These are phyloP conservation scores for Epicampocera succincta DNA, from an alignment of 2,888 invertebrate species.

Conservation along the genomic window DNA sequence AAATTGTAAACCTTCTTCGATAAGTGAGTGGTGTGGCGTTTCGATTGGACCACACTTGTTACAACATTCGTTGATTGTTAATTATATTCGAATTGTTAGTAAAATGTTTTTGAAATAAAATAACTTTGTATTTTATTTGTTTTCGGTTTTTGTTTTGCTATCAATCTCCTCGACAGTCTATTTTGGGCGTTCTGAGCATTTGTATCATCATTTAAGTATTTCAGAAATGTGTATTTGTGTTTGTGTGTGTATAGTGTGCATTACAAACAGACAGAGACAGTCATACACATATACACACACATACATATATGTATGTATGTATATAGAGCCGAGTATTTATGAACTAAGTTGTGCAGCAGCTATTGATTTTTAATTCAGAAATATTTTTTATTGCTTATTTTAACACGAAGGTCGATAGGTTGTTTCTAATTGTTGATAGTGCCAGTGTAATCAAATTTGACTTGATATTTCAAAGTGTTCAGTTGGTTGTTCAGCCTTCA, in stretches of 20 bases:
- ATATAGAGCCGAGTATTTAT: too few relatives aligned
- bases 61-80: slow-evolving; percentile 33
- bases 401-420: slow-evolving; percentile 56
- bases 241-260: too few relatives aligned
- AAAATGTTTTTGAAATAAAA: slow-evolving; percentile 7
- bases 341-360: slow-evolving; percentile 23
- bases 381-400: slow-evolving; percentile 12
- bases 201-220: too few relatives aligned
- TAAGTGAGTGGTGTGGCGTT: neutral
- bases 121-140: slow-evolving; percentile 13
- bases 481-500: slow-evolving; percentile 1
- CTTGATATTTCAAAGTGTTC: slow-evolving; percentile 33
- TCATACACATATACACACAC: neutral
- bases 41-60: slow-evolving; percentile 45
- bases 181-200: too few relatives aligned
- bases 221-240: too few relatives aligned
- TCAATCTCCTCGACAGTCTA: neutral
- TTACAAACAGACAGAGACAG: too few relatives aligned
- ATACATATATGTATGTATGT: neutral
- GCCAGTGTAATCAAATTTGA: slow-evolving; percentile 28
- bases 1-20: neutral
- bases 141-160: neutral
- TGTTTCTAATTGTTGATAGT: slow-evolving; percentile 63
- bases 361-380: neutral
- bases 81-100: slow-evolving; percentile 13